A percentile compares a stretch with the other conserved stretches of the same genome.
These are phyloP conservation scores for Phainopepla nitens DNA, from an alignment of 2,113 vertebrate species.

Conservation along the genomic window DNA sequence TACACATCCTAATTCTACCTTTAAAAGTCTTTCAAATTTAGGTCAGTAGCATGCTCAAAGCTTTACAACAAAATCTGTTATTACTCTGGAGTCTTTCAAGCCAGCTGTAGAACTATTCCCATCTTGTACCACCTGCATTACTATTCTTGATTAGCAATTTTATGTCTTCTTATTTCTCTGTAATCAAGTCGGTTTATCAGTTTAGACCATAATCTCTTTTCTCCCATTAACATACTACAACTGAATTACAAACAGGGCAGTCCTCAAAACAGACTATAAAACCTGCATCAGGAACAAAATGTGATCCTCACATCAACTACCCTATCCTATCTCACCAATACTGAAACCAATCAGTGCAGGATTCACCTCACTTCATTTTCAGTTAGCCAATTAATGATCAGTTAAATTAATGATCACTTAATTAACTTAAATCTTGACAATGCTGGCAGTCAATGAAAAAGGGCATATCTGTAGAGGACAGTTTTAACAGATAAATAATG, in stretches of 20 bases:
- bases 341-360: neutral
- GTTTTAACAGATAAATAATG: neutral
- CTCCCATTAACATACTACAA: neutral
- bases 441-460: neutral
- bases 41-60: neutral
- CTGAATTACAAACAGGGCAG: neutral
- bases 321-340: neutral
- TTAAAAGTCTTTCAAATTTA: neutral
- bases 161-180: neutral
- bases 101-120: neutral
- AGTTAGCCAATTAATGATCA: neutral
- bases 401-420: too few species aligned
- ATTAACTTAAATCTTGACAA: neutral
- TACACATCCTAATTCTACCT: neutral
- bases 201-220: neutral
- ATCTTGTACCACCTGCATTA: neutral
- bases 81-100: neutral
- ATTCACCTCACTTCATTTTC: neutral
- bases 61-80: neutral
- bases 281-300: neutral
- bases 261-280: neutral
- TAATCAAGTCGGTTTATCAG: neutral
- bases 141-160: neutral
- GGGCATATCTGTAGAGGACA: neutral
- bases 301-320: neutral